phyloP scores from a whole-genome alignment of 2,888 invertebrate species.

The Agriopis aurantiaria region DNA sequence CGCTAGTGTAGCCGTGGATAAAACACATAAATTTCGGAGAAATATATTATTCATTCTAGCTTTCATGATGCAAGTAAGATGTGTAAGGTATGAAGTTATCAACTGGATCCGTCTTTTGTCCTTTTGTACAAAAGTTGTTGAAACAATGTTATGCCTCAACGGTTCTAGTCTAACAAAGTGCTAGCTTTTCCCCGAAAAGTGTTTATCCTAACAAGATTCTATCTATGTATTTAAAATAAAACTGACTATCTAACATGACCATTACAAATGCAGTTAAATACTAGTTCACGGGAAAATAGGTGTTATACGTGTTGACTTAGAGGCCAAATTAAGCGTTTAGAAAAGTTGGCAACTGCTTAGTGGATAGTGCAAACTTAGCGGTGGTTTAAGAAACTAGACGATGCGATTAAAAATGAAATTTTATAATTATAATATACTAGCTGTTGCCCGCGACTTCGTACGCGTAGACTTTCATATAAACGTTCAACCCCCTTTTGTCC shows the following conservation, averaged over 20 bases:
- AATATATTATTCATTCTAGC: no score
- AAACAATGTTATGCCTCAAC: conserved; percentile 19
- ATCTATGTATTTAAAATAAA: conserved; percentile 56
- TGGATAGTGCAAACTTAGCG: conserved; percentile 60
- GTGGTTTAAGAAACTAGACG: conserved; percentile 40
- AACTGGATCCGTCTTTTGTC: no score
- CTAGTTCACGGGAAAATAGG: conserved; percentile 33
- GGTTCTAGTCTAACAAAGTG: conserved; percentile 30
- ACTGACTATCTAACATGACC: conserved; percentile 41
- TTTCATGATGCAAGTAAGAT: no score
- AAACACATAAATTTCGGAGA: no score
- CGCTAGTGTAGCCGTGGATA: no score
- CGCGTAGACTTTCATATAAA: no score
- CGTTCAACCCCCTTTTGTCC: no score
- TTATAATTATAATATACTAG: no score
- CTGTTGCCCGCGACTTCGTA: no score
- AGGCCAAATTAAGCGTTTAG: conserved; percentile 49
- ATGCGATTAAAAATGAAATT: conserved; percentile 41
- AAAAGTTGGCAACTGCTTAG: conserved; percentile 60
- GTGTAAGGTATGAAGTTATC: no score
- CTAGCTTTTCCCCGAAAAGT: conserved; percentile 42
- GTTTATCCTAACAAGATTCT: conserved; percentile 55
- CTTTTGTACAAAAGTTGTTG: conserved; percentile 3
- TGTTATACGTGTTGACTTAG: conserved; percentile 48
- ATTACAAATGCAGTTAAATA: conserved; percentile 29